Conservation (phyloP, 2,113 vertebrate genomes). For the Crotalus tigris region DNA sequence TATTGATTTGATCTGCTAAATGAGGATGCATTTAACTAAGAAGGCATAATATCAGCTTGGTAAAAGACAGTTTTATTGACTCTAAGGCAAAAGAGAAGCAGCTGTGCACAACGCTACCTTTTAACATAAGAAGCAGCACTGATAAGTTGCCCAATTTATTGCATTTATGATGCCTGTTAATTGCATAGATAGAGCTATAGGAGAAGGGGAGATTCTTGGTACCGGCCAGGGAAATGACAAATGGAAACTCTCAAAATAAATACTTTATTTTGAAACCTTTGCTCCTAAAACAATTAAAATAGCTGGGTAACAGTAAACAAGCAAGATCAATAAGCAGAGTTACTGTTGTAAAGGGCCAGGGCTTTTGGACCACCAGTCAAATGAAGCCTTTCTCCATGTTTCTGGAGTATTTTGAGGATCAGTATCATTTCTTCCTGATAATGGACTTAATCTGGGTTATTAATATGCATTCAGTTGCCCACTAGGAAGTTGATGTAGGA, state of each 20-base stretch:
- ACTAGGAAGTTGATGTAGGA: not conserved
- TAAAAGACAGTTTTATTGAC: slow-evolving; percentile 50
- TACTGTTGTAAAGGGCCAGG: not conserved
- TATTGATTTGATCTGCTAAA: slow-evolving; percentile 57
- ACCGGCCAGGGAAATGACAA: slow-evolving; percentile 47
- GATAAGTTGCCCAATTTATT: slow-evolving; percentile 42
- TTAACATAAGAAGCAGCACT: slow-evolving; percentile 37
- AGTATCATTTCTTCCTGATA: not conserved
- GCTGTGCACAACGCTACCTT: slow-evolving; percentile 33
- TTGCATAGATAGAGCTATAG: slow-evolving; percentile 36
- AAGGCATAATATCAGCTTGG: slow-evolving; percentile 54
- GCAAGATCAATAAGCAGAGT: not conserved
- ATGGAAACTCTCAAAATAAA: not conserved
- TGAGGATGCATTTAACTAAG: slow-evolving; percentile 46
- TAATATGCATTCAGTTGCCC: not conserved
- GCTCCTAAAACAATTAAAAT: not conserved
- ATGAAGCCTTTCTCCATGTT: not conserved
- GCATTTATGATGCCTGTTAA: slow-evolving; percentile 37
- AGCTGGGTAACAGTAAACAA: slow-evolving; percentile 22
- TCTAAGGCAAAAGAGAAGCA: slow-evolving; percentile 45
- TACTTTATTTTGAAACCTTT: slow-evolving; percentile 1
- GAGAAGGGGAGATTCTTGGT: slow-evolving; percentile 44
- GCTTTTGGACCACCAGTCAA: not conserved
- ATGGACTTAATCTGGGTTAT: not conserved
- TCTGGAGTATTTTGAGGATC: not conserved